Percentiles rank a stretch among this genome's conserved stretches.
These are phyloP conservation scores for Delichon dasypus DNA, from an alignment of 2,797 vertebrate genomes.

Conservation along the genomic window DNA sequence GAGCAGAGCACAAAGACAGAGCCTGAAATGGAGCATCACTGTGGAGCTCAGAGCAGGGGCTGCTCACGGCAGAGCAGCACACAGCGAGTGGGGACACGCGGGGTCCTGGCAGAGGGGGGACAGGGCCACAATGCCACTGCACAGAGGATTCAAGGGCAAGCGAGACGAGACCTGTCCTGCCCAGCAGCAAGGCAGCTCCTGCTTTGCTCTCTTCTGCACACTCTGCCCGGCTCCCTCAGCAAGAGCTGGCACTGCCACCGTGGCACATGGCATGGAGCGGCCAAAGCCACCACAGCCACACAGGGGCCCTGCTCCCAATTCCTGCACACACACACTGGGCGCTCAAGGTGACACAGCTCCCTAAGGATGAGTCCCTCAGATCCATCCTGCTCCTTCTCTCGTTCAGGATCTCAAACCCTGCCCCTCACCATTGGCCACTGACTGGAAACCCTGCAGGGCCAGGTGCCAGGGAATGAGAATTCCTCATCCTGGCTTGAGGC, in stretches of 20 bases:
- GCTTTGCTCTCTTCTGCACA: neutral
- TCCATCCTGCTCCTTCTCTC: neutral
- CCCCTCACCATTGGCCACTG: neutral
- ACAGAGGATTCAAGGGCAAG: neutral
- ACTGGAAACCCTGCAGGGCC: neutral
- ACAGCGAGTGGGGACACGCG: neutral
- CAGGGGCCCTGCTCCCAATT: neutral
- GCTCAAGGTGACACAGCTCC: neutral
- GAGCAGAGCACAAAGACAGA: neutral
- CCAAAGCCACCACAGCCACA: neutral
- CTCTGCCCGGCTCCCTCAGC: neutral
- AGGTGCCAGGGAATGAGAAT: neutral
- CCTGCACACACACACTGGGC: neutral
- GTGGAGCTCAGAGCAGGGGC: neutral
- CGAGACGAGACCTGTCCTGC: neutral
- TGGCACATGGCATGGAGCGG: neutral
- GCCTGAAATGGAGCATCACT: neutral
- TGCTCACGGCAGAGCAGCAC: neutral
- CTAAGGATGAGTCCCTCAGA: neutral
- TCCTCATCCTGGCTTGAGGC: neutral
- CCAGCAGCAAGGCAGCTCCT: neutral
- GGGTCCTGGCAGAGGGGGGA: neutral
- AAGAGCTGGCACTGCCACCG: neutral
- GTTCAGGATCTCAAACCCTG: neutral
- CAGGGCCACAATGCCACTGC: neutral